Base-by-base conservation (phyloP, 1,140 invertebrate species). In the Drosophila ironensis region DNA sequence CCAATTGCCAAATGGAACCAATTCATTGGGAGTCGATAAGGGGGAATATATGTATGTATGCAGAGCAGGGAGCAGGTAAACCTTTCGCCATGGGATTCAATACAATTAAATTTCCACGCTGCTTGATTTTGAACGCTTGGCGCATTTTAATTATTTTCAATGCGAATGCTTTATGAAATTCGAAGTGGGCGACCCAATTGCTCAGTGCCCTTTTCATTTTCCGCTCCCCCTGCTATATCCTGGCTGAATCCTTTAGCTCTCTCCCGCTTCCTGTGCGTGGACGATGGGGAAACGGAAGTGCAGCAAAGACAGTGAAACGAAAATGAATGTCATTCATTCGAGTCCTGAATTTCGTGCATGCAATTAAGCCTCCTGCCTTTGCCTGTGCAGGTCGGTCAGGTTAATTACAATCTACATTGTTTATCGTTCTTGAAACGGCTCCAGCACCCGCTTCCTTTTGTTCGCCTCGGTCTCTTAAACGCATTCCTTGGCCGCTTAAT, bases 141-240 rank as follows among this genome's bases (percentile, higher is more conserved):
- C 80, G 78, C 80, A 86, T 84, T 84, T 84, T 86, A 84, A 84
- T 84, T 84, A 84, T 86, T 84, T 82, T 82, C 77, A 82, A 77
- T 82, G 72, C 14, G 56, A 72, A 82, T 66, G 48, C 78, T 84
- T 82, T 84, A 84, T 84, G 80, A 86, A 86, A 71, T 84, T 74
- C 80, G 46, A 66, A n/a, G 64, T 41, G 37, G 22, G 27, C 69
- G 70, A 44, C 24, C 53, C 74, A 78, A 63, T 61, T 57, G 68
- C 68, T 53, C 74, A 54, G 33, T 37, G 11, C 22, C 8, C 8
- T 2, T 33, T 8, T 8, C 19, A 30, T 17, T 27, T 14, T 14
- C 20, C 14, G 4, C 7, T 11, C 20, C 27, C 25, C 12, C 20
- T 40, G 28, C 51, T 54, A 68, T 51, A 77, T 73, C 77, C 38